phyloP scores from a whole-genome alignment of 2,888 invertebrate genomes.

The Aphidoletes aphidimyza region DNA sequence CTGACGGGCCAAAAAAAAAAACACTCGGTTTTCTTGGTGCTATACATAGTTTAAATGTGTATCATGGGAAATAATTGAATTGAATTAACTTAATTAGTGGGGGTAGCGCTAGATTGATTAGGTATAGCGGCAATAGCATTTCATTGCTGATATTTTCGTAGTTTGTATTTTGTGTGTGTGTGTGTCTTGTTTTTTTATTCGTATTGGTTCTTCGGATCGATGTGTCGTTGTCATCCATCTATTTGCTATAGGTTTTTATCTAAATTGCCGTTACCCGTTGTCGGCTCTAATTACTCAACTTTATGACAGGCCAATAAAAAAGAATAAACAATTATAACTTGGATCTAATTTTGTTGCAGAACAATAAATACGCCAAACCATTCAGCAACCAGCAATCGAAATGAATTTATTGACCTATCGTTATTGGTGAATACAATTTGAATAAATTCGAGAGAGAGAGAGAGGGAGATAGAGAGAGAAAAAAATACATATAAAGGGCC shows the following conservation, averaged over 20 bases:
- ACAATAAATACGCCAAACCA: neutral
- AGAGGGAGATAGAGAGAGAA: neutral
- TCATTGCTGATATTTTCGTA: neutral
- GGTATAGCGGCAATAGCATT: slow-evolving; percentile 7
- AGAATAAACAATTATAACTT: slow-evolving; percentile 27
- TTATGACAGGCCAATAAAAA: slow-evolving; percentile 9
- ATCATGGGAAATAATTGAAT: slow-evolving; percentile 51
- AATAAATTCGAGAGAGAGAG: slow-evolving; percentile 8
- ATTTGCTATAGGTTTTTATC: slow-evolving; percentile 37
- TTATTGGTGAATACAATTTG: slow-evolving; percentile 21
- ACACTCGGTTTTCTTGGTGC: neutral
- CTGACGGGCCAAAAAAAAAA: neutral
- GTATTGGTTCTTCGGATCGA: too few relatives aligned
- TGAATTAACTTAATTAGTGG: slow-evolving; percentile 46
- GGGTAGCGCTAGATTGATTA: slow-evolving; percentile 33
- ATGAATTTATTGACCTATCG: neutral
- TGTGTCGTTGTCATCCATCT: slow-evolving; percentile 37
- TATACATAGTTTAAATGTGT: slow-evolving; percentile 20
- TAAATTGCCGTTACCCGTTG: too few relatives aligned
- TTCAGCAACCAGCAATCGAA: neutral
- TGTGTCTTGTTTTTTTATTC: too few relatives aligned
- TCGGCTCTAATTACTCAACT: slow-evolving; percentile 1
- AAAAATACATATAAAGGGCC: neutral
- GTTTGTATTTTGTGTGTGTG: neutral
- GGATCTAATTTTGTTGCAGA: neutral